A percentile compares a stretch with the other conserved stretches of the same genome.
Conservation (phyloP, 2,797 vertebrate species). For the Arnoldichthys spilopterus region DNA sequence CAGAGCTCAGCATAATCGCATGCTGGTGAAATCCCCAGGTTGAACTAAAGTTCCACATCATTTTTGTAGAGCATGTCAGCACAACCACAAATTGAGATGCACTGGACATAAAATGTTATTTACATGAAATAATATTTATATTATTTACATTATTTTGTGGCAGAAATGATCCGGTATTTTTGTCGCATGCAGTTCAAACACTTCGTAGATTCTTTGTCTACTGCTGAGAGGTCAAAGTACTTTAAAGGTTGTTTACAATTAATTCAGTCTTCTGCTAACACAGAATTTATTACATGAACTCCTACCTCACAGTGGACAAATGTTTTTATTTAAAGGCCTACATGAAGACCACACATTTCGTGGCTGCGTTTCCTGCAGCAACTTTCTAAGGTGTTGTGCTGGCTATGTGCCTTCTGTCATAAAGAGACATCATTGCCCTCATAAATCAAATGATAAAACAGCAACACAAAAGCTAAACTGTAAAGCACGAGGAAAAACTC, state of each 20-base stretch:
- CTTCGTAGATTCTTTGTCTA: no score
- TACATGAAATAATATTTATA: no score
- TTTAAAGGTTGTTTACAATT: not conserved
- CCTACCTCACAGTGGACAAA: not conserved
- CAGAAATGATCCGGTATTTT: no score
- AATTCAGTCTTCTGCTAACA: not conserved
- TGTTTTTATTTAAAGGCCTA: not conserved
- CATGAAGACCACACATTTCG: not conserved
- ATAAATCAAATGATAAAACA: constrained; percentile 45
- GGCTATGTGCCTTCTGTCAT: constrained; percentile 25
- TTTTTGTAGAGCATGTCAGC: no score
- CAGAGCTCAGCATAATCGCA: not conserved
- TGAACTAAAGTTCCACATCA: no score
- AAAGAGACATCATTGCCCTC: constrained; percentile 35
- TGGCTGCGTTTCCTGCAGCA: not conserved
- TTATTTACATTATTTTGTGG: no score
- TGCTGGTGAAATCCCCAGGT: no score
- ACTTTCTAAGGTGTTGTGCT: not conserved
- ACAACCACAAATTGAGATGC: no score
- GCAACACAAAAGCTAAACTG: constrained; percentile 37
- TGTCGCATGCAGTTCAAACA: not conserved
- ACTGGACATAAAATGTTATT: no score
- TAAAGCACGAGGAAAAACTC: constrained; percentile 18
- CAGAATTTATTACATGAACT: not conserved
- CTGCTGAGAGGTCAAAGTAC: not conserved